These are phyloP conservation scores for Oryctes rhinoceros DNA, from an alignment of 1,140 invertebrate genomes.

Conservation along the genomic window DNA sequence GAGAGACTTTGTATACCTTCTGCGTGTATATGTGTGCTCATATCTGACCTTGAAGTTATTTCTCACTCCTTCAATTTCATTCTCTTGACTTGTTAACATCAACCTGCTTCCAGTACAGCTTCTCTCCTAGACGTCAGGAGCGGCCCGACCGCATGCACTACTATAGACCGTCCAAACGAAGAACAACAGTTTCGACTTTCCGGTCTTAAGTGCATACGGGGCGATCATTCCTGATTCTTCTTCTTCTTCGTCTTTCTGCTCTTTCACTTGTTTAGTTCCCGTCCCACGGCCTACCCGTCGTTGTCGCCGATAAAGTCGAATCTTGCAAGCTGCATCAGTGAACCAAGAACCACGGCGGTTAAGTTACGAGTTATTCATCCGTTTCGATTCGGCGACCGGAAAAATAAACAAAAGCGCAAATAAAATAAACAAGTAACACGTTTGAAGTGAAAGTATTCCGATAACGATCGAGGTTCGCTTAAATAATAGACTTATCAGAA, in stretches of 20 bases:
- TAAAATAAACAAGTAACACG: neutral
- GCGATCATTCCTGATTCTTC: conserved; percentile 6
- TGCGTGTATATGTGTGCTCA: neutral
- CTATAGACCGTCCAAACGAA: neutral
- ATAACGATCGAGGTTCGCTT: conserved; percentile 3
- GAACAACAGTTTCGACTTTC: too few species aligned
- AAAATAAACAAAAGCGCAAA: neutral
- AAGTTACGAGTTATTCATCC: conserved; percentile 4
- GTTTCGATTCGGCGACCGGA: neutral
- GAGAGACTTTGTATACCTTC: conserved; percentile 1
- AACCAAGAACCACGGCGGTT: neutral
- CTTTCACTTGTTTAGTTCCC: conserved; percentile 5
- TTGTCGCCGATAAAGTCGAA: conserved; percentile 2
- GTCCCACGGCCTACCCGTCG: neutral
- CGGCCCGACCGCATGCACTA: neutral
- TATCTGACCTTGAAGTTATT: conserved; percentile 10
- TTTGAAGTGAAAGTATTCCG: neutral
- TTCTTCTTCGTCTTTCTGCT: neutral
- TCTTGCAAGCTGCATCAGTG: neutral
- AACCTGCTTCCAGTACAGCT: conserved; percentile 13
- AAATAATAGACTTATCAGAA: neutral
- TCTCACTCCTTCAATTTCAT: conserved; percentile 14
- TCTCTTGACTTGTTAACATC: conserved; percentile 14
- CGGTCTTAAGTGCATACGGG: neutral
- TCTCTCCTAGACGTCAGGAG: neutral